Evolutionary conservation across 2,888 invertebrate genomes (phyloP), one percentile per base, ranked within the genome.

Genomic region (Sphinx pinastri): DNA sequence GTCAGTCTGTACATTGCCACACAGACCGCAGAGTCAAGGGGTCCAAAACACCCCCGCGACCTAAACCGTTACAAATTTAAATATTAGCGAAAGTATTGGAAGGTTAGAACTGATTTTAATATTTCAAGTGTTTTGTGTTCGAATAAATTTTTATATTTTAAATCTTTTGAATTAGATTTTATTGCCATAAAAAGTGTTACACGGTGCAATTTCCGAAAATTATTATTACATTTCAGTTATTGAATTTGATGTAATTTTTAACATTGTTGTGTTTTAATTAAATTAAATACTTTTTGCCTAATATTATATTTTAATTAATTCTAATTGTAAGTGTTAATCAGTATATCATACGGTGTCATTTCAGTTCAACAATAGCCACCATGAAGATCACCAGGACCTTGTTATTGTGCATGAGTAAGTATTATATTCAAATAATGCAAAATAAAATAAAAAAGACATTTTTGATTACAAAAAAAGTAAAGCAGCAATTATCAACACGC

Each of bases 291-390:
- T 19, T 5, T 16, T 55, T 55, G 2, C 2, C 67, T 55, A 68
- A 67, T 38, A 25, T 70, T 67, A 67, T 38, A 25, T 69, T 67
- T 72, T 71, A 67, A 68, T 66, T 57, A 68, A 38, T 71, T 59
- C 67, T 55, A 45, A 70, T 73, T 71, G 69, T 71, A 13, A 63
- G 63, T 71, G 68, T 72, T 73, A 73, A 75, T 75, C 79, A 81
- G 81, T 79, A 78, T 78, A 71, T 49, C 67, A 74, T 75, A 38
- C 73, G 80, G 83, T 88, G 84, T 80, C 55, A 4, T 91, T 92
- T 91, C 93, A 93, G 93, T 91, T 89, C 88, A 91, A 88, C 89
- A 90, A 87, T 82, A 82, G 81, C 79, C 68, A 88, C 81, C 75
- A 93, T 93, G 92, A 90, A 86, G 88, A 83, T 84, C 70, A 85